A percentile compares a stretch with the other conserved stretches of the same genome.
Evolutionary conservation across 2,113 vertebrate genomes (phyloP).

Genomic region (Stictonetta naevosa): DNA sequence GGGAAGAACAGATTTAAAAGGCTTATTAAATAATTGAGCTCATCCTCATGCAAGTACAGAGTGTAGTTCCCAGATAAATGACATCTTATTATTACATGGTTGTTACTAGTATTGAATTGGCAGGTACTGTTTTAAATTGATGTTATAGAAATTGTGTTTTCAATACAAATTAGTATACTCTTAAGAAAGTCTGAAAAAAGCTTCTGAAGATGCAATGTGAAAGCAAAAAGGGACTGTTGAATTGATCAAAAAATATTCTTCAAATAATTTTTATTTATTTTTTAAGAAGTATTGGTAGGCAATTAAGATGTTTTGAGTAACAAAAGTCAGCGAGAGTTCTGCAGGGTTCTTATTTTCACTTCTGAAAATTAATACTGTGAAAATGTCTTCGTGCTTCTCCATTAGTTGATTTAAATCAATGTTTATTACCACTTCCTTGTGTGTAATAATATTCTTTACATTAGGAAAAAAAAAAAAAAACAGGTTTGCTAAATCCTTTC

Average conservation of each 20-base stretch:
- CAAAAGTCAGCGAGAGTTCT: not conserved
- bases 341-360: not conserved
- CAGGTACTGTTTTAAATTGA: not conserved
- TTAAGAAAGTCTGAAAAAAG: slow-evolving; percentile 22
- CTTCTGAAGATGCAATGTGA: not conserved
- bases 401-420: not conserved
- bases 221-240: not conserved
- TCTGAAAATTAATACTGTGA: not conserved
- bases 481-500: not conserved
- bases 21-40: slow-evolving; percentile 26
- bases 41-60: not conserved
- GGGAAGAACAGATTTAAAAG: not conserved
- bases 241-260: not conserved
- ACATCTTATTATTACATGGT: not conserved
- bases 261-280: not conserved
- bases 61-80: not conserved
- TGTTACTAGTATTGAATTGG: not conserved
- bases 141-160: not conserved
- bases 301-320: not conserved
- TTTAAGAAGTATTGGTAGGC: not conserved
- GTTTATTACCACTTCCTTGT: not conserved
- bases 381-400: not conserved
- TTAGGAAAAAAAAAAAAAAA: not conserved
- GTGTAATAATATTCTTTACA: not conserved
- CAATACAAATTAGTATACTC: not conserved